phyloP scores from a whole-genome alignment of 1,140 invertebrate genomes.

The Conopomorpha cramerella region DNA sequence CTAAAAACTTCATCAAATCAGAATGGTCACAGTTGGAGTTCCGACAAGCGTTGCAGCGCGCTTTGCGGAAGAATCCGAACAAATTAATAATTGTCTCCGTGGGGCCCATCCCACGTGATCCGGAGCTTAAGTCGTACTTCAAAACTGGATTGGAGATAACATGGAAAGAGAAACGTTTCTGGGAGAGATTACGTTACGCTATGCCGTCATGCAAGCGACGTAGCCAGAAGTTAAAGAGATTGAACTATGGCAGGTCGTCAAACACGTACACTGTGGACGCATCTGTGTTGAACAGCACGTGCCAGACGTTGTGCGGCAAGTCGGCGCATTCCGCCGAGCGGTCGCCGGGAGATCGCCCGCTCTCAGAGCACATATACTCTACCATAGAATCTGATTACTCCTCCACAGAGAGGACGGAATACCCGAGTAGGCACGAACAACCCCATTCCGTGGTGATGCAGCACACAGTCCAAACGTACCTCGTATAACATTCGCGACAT shows the following conservation, averaged over 20 bases:
- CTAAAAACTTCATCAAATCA: constrained; percentile 81
- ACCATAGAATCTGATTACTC: constrained; percentile 83
- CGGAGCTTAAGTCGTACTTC: constrained; percentile 84
- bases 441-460: constrained; percentile 44
- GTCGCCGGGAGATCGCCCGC: constrained; percentile 66
- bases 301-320: constrained; percentile 53
- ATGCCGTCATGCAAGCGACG: constrained; percentile 73
- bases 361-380: constrained; percentile 84
- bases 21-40: constrained; percentile 87
- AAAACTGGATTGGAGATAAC: constrained; percentile 84
- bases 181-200: constrained; percentile 87
- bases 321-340: constrained; percentile 46
- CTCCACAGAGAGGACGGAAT: constrained; percentile 25
- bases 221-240: constrained; percentile 65
- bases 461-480: constrained; percentile 56
- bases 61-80: constrained; percentile 76
- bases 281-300: constrained; percentile 63
- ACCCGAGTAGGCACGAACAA: constrained; percentile 40
- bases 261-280: constrained; percentile 64
- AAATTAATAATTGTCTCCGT: constrained; percentile 86
- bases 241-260: constrained; percentile 63
- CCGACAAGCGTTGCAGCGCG: constrained; percentile 80
- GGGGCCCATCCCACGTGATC: constrained; percentile 80
- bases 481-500: constrained; percentile 30
- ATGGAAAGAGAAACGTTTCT: constrained; percentile 88